Evolutionary conservation across 1,140 invertebrate genomes (phyloP).

Genomic region (Zeugodacus cucurbitae): DNA sequence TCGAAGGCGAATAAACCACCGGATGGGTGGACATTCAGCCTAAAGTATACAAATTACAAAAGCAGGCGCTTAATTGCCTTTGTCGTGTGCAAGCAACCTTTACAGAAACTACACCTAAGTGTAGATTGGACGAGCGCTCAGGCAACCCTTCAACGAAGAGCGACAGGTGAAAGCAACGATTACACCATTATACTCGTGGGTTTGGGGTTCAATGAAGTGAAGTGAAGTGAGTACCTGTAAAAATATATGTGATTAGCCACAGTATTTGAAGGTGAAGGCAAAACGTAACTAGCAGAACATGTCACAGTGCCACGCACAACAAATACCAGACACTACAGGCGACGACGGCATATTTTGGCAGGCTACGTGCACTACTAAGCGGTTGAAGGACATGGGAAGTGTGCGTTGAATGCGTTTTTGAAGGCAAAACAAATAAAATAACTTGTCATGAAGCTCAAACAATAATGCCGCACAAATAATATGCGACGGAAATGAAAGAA

Average conservation of each 20-base stretch:
- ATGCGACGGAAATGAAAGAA: not conserved
- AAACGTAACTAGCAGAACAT: not conserved
- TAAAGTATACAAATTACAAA: not conserved
- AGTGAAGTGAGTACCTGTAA: not conserved
- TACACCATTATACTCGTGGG: not conserved
- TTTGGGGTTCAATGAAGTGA: not conserved
- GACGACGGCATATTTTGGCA: not conserved
- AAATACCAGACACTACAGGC: not conserved
- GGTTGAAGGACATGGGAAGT: not conserved
- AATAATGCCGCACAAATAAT: not conserved
- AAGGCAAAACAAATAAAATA: not conserved
- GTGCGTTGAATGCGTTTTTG: not conserved
- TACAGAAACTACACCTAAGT: not conserved
- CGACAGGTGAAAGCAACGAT: not conserved
- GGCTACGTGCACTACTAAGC: not conserved
- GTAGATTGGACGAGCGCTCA: not conserved
- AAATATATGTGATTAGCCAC: not conserved
- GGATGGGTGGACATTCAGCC: not conserved
- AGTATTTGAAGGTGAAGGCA: not conserved
- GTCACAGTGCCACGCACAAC: not conserved
- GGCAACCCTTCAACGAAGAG: not conserved
- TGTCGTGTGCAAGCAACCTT: not conserved
- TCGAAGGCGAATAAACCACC: not conserved
- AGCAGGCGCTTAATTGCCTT: conserved; percentile 9
- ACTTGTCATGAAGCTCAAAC: not conserved